A percentile compares a stretch with the other conserved stretches of the same genome.
Evolutionary conservation across 2,797 vertebrate species (phyloP).

Genomic region (Smutsia temminckii): DNA sequence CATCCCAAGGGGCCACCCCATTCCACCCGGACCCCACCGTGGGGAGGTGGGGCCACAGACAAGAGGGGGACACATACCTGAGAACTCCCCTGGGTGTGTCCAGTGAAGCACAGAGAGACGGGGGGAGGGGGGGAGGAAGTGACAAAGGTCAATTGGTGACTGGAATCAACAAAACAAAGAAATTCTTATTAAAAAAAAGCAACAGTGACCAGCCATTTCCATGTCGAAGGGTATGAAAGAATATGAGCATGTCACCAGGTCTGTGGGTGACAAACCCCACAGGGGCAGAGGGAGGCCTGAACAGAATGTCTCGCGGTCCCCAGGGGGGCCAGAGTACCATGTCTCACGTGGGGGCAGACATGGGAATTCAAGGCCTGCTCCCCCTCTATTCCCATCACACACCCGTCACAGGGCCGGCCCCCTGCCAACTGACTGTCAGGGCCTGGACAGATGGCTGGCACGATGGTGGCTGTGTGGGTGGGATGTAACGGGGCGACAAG

Average conservation of each 20-base stretch:
- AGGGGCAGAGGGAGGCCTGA: slow-evolving; percentile 20
- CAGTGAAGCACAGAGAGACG: slow-evolving; percentile 91
- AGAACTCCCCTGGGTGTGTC: slow-evolving; percentile 98
- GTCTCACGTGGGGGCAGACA: neutral
- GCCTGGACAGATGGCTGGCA: no score
- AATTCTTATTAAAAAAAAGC: slow-evolving; percentile 76
- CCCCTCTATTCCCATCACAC: neutral
- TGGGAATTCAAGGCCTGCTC: neutral
- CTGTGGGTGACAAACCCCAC: slow-evolving; percentile 25
- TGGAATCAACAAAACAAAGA: slow-evolving; percentile 86
- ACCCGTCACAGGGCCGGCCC: neutral
- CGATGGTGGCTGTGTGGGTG: no score
- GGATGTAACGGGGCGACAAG: no score
- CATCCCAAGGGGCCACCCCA: slow-evolving; percentile 77
- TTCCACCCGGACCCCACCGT: slow-evolving; percentile 13
- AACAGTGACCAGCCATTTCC: slow-evolving; percentile 82
- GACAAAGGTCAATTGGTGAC: slow-evolving; percentile 90
- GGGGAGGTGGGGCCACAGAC: slow-evolving; percentile 73
- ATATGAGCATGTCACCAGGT: slow-evolving; percentile 73
- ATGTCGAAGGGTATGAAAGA: slow-evolving; percentile 81
- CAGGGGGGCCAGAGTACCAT: neutral
- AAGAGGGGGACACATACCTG: slow-evolving; percentile 96
- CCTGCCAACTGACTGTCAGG: neutral
- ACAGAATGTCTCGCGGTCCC: neutral
- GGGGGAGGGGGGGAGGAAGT: slow-evolving; percentile 79